A percentile compares a stretch with the other conserved stretches of the same genome.
These are phyloP conservation scores for Tenebrosternarchus preto DNA, from an alignment of 2,113 vertebrate genomes.

Conservation along the genomic window DNA sequence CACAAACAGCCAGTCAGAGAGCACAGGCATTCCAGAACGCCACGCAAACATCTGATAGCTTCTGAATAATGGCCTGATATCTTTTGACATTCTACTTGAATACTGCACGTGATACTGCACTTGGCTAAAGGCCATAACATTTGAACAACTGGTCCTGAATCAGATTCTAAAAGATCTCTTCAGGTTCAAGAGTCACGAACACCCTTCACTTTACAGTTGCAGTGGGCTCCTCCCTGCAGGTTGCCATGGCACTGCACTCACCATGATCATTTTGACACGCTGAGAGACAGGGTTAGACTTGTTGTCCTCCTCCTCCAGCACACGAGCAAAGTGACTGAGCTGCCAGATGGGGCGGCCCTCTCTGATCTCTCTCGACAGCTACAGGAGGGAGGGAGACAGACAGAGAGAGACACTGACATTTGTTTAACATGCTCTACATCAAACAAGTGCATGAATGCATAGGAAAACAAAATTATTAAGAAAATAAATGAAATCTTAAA, in stretches of 20 bases:
- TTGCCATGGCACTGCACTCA: constrained; percentile 50
- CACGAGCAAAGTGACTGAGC: constrained; percentile 91
- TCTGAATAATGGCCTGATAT: not conserved
- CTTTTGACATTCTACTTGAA: too few species aligned
- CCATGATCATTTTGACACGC: constrained; percentile 98
- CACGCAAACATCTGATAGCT: not conserved
- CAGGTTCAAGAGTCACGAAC: too few species aligned
- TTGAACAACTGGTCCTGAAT: too few species aligned
- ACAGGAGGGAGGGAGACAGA: not conserved
- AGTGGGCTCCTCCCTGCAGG: too few species aligned
- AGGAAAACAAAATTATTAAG: not conserved
- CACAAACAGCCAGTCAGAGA: not conserved
- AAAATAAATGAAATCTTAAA: not conserved
- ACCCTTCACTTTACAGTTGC: too few species aligned
- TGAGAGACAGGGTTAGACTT: constrained; percentile 97
- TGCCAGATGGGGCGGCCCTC: constrained; percentile 97
- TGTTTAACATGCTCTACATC: too few species aligned
- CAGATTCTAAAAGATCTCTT: too few species aligned
- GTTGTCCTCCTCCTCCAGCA: constrained; percentile 94
- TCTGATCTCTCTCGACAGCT: constrained; percentile 92
- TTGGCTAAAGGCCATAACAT: too few species aligned
- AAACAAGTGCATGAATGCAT: too few species aligned
- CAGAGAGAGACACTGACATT: not conserved
- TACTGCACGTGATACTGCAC: too few species aligned
- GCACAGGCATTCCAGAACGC: not conserved